Base-by-base conservation (phyloP, 1,140 invertebrate species). In the Theocolax elegans region DNA sequence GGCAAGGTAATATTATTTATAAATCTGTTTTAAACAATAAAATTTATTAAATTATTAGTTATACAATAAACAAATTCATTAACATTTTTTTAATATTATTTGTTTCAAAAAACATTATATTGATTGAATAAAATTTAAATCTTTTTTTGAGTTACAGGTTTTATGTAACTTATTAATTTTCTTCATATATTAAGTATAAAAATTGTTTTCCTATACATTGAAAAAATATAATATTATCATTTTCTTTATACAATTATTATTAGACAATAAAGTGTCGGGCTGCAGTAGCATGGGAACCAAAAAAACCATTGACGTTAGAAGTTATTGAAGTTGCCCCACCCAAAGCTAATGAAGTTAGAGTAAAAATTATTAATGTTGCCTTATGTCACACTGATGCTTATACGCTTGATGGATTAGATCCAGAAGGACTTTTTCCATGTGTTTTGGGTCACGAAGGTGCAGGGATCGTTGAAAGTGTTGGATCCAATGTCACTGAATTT, bases 341-440 rank as follows among this genome's bases (percentile, higher is more conserved):
- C 6, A 95, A 94, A 85, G 91, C 91, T 2, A 90, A 93, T 75
- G 94, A 95, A 89, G 92, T 93, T n/a, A 88, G 93, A 60, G 87
- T 96, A 12, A 91, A 95, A 86, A 89, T 99, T 56, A 77, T 91
- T 6, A 89, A 92, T 25, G 95, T 94, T 64, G 97, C 95, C 48
- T 92, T 99, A n/a, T 99, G 98, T 81, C 98, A 99, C 79, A 99
- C 98, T 0, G 98, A 99, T 88, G 92, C 94, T 3, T 98, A 98
- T 79, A 99, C 97, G 17, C 83, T 98, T 17, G 91, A 92, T 75
- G 97, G 98, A 13, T 88, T 91, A 72, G 97, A 99, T 86, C 92
- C 97, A 0, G 97, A 99, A 87, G 97, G 97, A 13, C 84, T 92
- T 15, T 99, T 99, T 81, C 98, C 98, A 0, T 92, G 93, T 38